Evolutionary conservation across 2,888 invertebrate species (phyloP).

Genomic region (Gymnosoma rotundatum): DNA sequence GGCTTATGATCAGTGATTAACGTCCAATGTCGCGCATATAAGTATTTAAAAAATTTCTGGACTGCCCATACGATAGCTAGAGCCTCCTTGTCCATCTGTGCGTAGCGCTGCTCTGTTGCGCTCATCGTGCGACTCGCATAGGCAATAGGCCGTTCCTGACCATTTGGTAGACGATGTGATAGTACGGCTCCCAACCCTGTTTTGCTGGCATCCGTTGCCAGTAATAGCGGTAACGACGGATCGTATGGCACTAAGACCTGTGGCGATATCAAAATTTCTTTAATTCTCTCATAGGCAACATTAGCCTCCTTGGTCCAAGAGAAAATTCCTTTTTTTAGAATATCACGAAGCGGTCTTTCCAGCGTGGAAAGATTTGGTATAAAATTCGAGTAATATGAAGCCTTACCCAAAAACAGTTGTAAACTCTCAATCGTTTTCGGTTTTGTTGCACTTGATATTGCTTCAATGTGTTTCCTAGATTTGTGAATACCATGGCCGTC

Average conservation of each 20-base stretch:
- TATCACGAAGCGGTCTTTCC: too few relatives aligned
- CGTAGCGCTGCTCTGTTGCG: slow-evolving; percentile 2
- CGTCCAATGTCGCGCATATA: slow-evolving; percentile 42
- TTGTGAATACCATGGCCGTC: too few relatives aligned
- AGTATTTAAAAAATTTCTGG: too few relatives aligned
- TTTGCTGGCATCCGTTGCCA: slow-evolving; percentile 47
- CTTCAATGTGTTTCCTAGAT: too few relatives aligned
- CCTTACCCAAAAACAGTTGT: too few relatives aligned
- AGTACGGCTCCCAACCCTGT: slow-evolving; percentile 11
- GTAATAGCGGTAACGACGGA: slow-evolving; percentile 20
- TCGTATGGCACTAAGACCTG: slow-evolving; percentile 40
- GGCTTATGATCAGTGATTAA: slow-evolving; percentile 53
- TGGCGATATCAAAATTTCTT: not conserved
- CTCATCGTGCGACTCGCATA: slow-evolving; percentile 26
- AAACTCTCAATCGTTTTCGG: too few relatives aligned
- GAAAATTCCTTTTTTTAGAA: not conserved
- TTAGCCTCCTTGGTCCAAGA: slow-evolving; percentile 14
- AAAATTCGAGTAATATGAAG: too few relatives aligned
- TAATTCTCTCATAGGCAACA: slow-evolving; percentile 26
- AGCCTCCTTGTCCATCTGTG: slow-evolving; percentile 31
- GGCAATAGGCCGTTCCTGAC: slow-evolving; percentile 15
- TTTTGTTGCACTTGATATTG: too few relatives aligned
- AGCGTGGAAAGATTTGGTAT: too few relatives aligned
- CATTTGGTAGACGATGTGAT: slow-evolving; percentile 1
- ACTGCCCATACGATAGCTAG: not conserved